These are phyloP conservation scores for Antheraea assamensis DNA, from an alignment of 2,888 invertebrate genomes.

Conservation along the genomic window DNA sequence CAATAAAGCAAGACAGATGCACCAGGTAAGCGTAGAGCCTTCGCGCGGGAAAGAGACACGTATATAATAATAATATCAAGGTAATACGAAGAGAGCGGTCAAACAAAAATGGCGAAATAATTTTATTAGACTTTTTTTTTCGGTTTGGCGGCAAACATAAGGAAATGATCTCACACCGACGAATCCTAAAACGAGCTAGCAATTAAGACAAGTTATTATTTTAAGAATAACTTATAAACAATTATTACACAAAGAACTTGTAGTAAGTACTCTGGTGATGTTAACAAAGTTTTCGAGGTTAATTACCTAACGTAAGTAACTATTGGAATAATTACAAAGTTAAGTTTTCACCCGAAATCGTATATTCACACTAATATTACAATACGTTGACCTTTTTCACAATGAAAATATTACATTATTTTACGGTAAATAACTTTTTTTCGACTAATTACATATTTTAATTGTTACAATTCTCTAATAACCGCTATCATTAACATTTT, in stretches of 20 bases:
- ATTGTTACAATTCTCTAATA: background rate
- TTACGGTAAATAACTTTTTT: background rate
- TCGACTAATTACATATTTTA: background rate
- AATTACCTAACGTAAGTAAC: constrained; percentile 1
- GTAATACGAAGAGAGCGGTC: constrained; percentile 64
- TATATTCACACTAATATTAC: background rate
- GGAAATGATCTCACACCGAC: constrained; percentile 68
- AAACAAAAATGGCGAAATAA: constrained; percentile 64
- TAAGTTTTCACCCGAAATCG: background rate
- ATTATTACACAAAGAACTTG: background rate
- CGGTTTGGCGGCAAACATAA: constrained; percentile 52
- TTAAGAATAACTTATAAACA: background rate
- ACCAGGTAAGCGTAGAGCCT: constrained; percentile 44
- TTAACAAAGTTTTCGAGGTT: background rate
- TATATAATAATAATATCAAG: constrained; percentile 53
- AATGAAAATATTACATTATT: background rate
- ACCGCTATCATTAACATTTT: background rate
- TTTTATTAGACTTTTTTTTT: constrained; percentile 51
- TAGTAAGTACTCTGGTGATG: background rate
- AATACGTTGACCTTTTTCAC: constrained; percentile 7
- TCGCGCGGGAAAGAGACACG: constrained; percentile 50
- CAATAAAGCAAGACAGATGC: constrained; percentile 52
- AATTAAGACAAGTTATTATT: constrained; percentile 9
- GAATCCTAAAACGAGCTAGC: constrained; percentile 14
- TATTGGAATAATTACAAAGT: background rate